Percentiles rank a stretch among this genome's conserved stretches.
These are phyloP conservation scores for Oscheius sp. DNA, from an alignment of 2,888 invertebrate genomes.

Conservation along the genomic window DNA sequence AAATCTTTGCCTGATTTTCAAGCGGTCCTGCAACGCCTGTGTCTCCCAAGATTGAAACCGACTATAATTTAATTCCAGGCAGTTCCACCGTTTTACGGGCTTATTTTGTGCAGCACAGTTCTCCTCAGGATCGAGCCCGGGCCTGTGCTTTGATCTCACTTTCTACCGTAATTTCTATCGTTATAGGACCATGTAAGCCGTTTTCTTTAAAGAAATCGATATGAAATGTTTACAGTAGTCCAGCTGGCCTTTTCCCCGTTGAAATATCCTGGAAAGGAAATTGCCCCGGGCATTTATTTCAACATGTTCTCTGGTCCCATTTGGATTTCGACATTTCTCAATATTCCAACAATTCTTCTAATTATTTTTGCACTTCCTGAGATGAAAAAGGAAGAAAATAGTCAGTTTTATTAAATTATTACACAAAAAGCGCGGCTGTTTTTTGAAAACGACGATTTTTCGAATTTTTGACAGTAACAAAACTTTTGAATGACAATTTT, in stretches of 20 bases:
- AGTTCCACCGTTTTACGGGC: constrained; percentile 11
- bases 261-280: constrained; percentile 3
- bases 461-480: no score
- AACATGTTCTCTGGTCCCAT: constrained; percentile 19
- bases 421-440: no score
- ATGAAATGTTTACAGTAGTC: constrained; percentile 13
- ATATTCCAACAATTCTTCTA: not conserved
- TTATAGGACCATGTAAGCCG: constrained; percentile 3
- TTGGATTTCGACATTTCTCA: not conserved
- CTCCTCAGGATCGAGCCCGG: constrained; percentile 4
- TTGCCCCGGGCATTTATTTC: not conserved
- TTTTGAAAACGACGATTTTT: no score
- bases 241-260: constrained; percentile 8
- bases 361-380: not conserved
- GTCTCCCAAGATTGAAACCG: no score
- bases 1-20: no score
- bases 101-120: constrained; percentile 2
- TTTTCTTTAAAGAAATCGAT: not conserved
- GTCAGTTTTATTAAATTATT: not conserved
- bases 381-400: not conserved
- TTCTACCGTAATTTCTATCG: not conserved
- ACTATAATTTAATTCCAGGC: not conserved
- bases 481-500: no score
- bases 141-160: constrained; percentile 4
- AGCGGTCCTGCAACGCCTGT: no score